Base-by-base conservation (phyloP, 2,797 vertebrate genomes). In the Hoplostethus mediterraneus region DNA sequence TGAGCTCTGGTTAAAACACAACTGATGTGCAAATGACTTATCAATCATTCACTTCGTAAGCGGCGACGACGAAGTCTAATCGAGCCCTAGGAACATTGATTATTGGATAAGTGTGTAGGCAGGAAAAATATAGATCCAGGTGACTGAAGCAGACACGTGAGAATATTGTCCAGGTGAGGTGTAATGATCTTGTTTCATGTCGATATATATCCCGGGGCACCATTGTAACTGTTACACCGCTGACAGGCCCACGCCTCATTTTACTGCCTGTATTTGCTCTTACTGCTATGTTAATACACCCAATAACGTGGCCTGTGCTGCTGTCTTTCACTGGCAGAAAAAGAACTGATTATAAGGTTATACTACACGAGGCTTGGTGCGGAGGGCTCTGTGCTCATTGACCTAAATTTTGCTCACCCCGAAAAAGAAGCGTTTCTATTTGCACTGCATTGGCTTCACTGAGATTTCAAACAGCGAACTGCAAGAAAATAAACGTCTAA, bases 231-330 rank as follows among this genome's bases (percentile, higher is more conserved):
- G 82, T 81, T 85, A 68, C 77, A 89, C 83, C 85, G 83, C 74
- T 78, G 83, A 83, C 79, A 79, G 88, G 90, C 89, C 89, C 86
- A 90, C 87, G 82, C 89, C 89, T 92, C 77, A 73, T 88, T 88
- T 82, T 78, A 84, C 82, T 75, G 85, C 84, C 61, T 75, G 63
- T 84, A 6, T 85, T 77, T 79, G 84, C 89, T 84, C 75, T 73
- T 44, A 59, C 73, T 78, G 84, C 72, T 73, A 16, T 77, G 81
- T 91, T 84, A 81, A 90, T 87, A 80, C 82, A 73, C 79, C 84
- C 79, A 75, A 58, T 25, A 72, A 65, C 66, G 58, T 67, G 66
- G 74, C 67, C 58, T 45, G 28, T 59, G 70, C 75, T 72, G 77
- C 75, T 72, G 75, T 81, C 77, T 84, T 75, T 61, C 73, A 57